phyloP scores from a whole-genome alignment of 37 sponge, comb jelly and placozoan species.

The Eunapius fragilis region DNA sequence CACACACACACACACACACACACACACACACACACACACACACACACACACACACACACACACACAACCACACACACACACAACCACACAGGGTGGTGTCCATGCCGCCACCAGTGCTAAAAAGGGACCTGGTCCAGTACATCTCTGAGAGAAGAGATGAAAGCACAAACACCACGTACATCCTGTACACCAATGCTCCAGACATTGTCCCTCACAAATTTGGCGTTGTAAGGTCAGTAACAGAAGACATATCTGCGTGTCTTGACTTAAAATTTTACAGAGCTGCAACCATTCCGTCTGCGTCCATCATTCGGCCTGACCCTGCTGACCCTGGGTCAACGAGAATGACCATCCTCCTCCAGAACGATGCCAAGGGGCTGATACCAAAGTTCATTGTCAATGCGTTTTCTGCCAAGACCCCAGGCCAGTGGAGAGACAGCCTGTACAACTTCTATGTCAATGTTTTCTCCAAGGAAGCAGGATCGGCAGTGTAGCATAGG shows the following conservation, averaged over 20 bases:
- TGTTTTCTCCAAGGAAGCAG: background rate
- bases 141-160: background rate
- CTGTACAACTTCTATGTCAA: constrained; percentile 32
- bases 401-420: constrained; percentile 33
- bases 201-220: background rate
- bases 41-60: no score
- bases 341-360: constrained; percentile 45
- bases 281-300: constrained; percentile 67
- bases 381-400: constrained; percentile 68
- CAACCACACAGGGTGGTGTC: background rate
- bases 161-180: background rate
- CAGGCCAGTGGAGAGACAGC: constrained; percentile 43
- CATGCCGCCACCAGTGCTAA: background rate
- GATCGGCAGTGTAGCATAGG: no score
- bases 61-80: no score
- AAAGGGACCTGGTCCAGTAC: background rate
- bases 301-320: constrained; percentile 60
- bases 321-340: constrained; percentile 58
- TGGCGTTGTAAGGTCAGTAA: background rate
- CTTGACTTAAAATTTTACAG: constrained; percentile 6
- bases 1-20: no score
- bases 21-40: no score
- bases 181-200: background rate
- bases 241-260: background rate
- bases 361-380: constrained; percentile 70